phyloP scores from a whole-genome alignment of 2,113 vertebrate genomes.

The Cynopterus brachyotis region DNA sequence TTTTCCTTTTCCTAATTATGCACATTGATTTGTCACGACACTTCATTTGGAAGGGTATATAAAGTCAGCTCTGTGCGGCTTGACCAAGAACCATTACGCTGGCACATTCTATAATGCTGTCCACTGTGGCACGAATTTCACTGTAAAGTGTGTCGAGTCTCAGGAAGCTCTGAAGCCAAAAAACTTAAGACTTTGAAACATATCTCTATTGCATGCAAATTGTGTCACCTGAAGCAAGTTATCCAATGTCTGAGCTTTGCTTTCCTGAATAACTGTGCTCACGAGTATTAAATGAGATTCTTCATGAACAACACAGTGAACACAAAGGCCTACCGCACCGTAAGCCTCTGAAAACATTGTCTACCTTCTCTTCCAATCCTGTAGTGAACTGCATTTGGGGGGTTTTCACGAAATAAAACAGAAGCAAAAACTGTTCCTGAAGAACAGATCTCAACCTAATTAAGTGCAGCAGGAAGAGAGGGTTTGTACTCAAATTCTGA shows the following conservation, averaged over 20 bases:
- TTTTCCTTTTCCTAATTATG: constrained; percentile 62
- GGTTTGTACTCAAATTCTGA: constrained; percentile 26
- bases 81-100: neutral
- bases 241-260: neutral
- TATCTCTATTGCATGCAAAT: neutral
- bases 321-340: neutral
- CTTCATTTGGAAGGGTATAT: constrained; percentile 12
- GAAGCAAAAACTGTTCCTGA: constrained; percentile 41
- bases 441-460: constrained; percentile 20
- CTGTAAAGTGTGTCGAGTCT: neutral
- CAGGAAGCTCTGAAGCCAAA: neutral
- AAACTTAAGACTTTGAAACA: neutral
- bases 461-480: constrained; percentile 24
- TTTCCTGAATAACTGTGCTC: constrained; percentile 25
- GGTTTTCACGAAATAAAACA: constrained; percentile 52
- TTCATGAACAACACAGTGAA: constrained; percentile 34
- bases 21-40: constrained; percentile 31
- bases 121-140: neutral
- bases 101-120: neutral
- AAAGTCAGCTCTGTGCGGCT: constrained; percentile 2
- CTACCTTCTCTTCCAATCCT: constrained; percentile 15
- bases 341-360: constrained; percentile 33
- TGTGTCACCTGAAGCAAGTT: neutral
- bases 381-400: constrained; percentile 15
- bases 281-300: constrained; percentile 45